Conservation (phyloP, 37 sponge, comb jelly and placozoan genomes). For the Diacarnus erythraeanus region DNA sequence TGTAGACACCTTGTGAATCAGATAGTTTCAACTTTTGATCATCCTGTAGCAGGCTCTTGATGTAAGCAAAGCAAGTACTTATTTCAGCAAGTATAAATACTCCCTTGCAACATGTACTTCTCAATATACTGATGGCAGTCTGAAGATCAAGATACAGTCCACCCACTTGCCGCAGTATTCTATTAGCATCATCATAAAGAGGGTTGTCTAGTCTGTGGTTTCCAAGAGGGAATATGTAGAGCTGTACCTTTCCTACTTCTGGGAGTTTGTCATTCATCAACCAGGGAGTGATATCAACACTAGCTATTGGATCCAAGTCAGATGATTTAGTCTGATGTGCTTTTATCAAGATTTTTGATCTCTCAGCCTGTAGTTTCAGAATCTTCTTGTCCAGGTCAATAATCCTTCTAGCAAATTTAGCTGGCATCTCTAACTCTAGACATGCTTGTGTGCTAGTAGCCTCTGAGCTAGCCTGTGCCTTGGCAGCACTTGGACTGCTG, state of each 20-base stretch:
- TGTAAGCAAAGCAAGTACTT: conserved; percentile 41
- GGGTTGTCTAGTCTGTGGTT: conserved; percentile 39
- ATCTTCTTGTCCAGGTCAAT: conserved; percentile 57
- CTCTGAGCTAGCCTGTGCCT: not conserved
- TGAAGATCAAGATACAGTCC: conserved; percentile 30
- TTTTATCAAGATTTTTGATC: conserved; percentile 44
- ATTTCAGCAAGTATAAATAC: conserved; percentile 15
- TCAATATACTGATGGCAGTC: conserved; percentile 21
- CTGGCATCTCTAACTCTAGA: conserved; percentile 35
- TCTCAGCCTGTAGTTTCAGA: conserved; percentile 56
- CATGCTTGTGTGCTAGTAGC: not conserved
- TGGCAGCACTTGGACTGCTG: not conserved
- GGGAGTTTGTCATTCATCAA: conserved; percentile 3
- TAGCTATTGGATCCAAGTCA: not conserved
- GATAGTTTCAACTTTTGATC: conserved; percentile 32
- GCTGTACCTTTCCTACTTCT: conserved; percentile 22
- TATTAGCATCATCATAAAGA: conserved; percentile 53
- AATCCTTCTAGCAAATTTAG: conserved; percentile 26
- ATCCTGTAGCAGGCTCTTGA: conserved; percentile 39
- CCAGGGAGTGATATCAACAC: not conserved
- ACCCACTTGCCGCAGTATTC: conserved; percentile 30
- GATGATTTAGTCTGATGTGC: conserved; percentile 6
- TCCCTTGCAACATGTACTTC: conserved; percentile 33
- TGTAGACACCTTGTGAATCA: conserved; percentile 13
- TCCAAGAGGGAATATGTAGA: conserved; percentile 35